Conservation (phyloP, 2,888 invertebrate genomes). For the Mythimna ferrago region DNA sequence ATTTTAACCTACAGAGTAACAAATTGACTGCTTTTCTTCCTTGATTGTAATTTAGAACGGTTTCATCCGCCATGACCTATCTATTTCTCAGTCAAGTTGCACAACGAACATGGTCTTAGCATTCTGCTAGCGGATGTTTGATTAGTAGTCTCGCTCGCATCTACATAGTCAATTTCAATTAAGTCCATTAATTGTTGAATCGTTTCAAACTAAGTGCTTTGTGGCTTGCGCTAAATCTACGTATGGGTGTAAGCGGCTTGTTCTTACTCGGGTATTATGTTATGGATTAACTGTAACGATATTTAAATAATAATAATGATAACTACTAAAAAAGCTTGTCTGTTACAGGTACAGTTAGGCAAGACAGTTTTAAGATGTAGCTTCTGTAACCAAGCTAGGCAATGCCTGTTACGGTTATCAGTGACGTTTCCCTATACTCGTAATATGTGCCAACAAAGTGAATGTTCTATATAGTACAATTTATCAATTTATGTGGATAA, state of each 20-base stretch:
- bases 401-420: too few relatives aligned
- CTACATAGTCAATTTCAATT: conserved; percentile 57
- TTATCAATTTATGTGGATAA: too few relatives aligned
- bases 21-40: background rate
- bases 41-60: background rate
- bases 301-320: too few relatives aligned
- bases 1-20: too few relatives aligned
- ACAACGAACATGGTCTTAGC: conserved; percentile 9
- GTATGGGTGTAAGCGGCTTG: conserved; percentile 16
- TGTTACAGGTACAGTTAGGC: too few relatives aligned
- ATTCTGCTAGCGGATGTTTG: conserved; percentile 56
- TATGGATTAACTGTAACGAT: background rate
- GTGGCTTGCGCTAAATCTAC: conserved; percentile 40
- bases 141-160: conserved; percentile 39
- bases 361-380: too few relatives aligned
- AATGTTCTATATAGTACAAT: too few relatives aligned
- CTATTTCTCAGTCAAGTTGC: background rate
- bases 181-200: conserved; percentile 57
- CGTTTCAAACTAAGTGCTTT: conserved; percentile 56
- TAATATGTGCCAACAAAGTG: too few relatives aligned
- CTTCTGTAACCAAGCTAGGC: too few relatives aligned
- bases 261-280: conserved; percentile 1
- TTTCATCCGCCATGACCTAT: background rate
- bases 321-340: too few relatives aligned
- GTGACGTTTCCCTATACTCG: too few relatives aligned